A percentile compares a stretch with the other conserved stretches of the same genome.
Evolutionary conservation across 2,888 invertebrate species (phyloP).

Genomic region (Gasteruption jaculator): DNA sequence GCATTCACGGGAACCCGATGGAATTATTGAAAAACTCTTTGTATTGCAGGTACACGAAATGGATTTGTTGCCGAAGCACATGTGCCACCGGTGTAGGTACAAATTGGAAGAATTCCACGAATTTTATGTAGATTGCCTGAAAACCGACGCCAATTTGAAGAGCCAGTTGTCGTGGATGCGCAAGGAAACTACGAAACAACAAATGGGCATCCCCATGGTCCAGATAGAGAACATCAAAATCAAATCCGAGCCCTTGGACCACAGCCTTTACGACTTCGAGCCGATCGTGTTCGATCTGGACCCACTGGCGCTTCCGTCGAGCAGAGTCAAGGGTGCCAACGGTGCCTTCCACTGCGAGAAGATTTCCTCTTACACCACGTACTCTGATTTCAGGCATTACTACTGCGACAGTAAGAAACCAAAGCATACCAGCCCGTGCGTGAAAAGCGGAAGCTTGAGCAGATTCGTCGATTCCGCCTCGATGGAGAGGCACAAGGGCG

Average conservation of each 20-base stretch:
- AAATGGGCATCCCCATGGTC: constrained; percentile 40
- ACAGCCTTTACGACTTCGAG: constrained; percentile 23
- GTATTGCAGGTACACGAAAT: constrained; percentile 45
- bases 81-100: constrained; percentile 46
- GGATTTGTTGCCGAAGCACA: constrained; percentile 46
- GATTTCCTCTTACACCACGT: too few species aligned
- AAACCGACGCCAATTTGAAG: constrained; percentile 40
- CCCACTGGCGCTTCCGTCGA: too few species aligned
- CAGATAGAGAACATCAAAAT: constrained; percentile 42
- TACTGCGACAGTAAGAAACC: too few species aligned
- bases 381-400: too few species aligned
- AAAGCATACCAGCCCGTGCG: too few species aligned
- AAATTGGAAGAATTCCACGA: constrained; percentile 45
- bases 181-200: constrained; percentile 28
- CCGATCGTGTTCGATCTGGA: too few species aligned
- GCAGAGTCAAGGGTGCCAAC: too few species aligned
- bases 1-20: too few species aligned
- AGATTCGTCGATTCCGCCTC: too few species aligned
- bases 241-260: constrained; percentile 38
- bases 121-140: constrained; percentile 42
- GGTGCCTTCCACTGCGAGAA: too few species aligned
- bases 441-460: too few species aligned
- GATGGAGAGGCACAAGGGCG: constrained; percentile 9
- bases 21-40: too few species aligned
- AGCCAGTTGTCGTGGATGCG: constrained; percentile 47